Evolutionary conservation across 2,888 invertebrate species (phyloP).

Genomic region (Blera fallax): DNA sequence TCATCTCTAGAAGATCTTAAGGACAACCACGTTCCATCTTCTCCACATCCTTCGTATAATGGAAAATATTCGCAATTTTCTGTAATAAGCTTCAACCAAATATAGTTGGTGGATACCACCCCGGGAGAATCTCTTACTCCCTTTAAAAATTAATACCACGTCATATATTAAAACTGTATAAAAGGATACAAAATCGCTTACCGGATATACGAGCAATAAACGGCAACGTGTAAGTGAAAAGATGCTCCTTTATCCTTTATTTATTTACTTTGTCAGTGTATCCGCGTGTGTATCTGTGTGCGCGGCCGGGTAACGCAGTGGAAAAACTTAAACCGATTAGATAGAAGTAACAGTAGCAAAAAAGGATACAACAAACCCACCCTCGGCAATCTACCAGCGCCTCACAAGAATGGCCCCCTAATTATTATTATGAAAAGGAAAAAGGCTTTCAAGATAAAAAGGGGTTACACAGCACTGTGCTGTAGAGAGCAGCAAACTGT

Average conservation of each 20-base stretch:
- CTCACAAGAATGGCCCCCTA: conserved; percentile 69
- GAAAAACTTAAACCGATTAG: conserved; percentile 71
- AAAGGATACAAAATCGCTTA: conserved; percentile 40
- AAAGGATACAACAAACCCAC: conserved; percentile 35
- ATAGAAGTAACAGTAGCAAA: conserved; percentile 51
- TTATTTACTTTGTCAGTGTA: conserved; percentile 36
- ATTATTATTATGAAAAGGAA: conserved; percentile 73
- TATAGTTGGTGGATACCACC: conserved; percentile 56
- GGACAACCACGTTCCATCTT: conserved; percentile 44
- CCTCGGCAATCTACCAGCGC: background rate
- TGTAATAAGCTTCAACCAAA: conserved; percentile 65
- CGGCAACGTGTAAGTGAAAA: conserved; percentile 48
- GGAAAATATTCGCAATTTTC: conserved; percentile 64
- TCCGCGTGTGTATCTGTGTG: background rate
- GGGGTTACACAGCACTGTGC: conserved; percentile 52
- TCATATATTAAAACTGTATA: conserved; percentile 61
- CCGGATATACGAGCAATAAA: conserved; percentile 46
- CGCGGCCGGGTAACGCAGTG: background rate
- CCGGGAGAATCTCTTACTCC: conserved; percentile 4
- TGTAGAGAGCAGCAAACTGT: conserved; percentile 51
- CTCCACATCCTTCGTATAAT: background rate
- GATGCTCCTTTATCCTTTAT: conserved; percentile 62
- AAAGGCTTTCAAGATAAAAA: conserved; percentile 70
- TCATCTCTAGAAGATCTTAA: conserved; percentile 61
- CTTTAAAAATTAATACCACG: conserved; percentile 67